Conservation (phyloP, 2,888 invertebrate species). For the Arge pagana region DNA sequence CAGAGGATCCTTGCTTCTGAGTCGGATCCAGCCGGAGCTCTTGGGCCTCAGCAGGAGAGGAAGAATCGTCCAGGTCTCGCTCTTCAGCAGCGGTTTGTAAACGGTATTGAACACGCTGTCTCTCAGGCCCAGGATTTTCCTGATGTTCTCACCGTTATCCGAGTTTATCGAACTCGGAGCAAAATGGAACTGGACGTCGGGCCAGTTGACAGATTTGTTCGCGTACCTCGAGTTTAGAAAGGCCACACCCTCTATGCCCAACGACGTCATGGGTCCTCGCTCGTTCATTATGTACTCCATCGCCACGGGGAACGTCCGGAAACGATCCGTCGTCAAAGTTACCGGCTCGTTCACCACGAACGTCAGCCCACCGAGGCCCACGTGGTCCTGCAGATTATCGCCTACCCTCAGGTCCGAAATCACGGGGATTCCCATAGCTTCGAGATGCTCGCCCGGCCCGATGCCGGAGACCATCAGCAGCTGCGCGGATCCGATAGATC, state of each 20-base stretch:
- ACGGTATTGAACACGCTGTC: slow-evolving; percentile 84
- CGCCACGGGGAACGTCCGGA: slow-evolving; percentile 76
- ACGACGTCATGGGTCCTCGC: slow-evolving; percentile 80
- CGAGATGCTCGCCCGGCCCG: slow-evolving; percentile 77
- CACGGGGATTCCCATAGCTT: slow-evolving; percentile 73
- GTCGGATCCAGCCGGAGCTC: slow-evolving; percentile 84
- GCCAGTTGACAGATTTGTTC: slow-evolving; percentile 76
- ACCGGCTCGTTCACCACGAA: slow-evolving; percentile 82
- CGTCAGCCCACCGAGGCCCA: slow-evolving; percentile 83
- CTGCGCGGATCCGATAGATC: slow-evolving; percentile 87
- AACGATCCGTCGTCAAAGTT: slow-evolving; percentile 76
- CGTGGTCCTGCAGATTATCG: slow-evolving; percentile 85
- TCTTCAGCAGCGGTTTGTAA: slow-evolving; percentile 77
- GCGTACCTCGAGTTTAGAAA: slow-evolving; percentile 88
- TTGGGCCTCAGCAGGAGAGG: slow-evolving; percentile 82
- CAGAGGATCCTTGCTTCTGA: slow-evolving; percentile 80
- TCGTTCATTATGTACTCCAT: slow-evolving; percentile 82
- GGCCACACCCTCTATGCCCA: slow-evolving; percentile 84
- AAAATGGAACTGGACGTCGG: slow-evolving; percentile 87
- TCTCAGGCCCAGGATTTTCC: slow-evolving; percentile 74
- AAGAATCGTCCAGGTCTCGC: slow-evolving; percentile 84
- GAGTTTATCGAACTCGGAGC: slow-evolving; percentile 84
- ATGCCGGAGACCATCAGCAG: slow-evolving; percentile 90
- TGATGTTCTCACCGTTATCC: slow-evolving; percentile 79
- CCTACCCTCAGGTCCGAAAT: slow-evolving; percentile 79